Conservation (phyloP, 2,888 invertebrate genomes). For the Beris morrisii region DNA sequence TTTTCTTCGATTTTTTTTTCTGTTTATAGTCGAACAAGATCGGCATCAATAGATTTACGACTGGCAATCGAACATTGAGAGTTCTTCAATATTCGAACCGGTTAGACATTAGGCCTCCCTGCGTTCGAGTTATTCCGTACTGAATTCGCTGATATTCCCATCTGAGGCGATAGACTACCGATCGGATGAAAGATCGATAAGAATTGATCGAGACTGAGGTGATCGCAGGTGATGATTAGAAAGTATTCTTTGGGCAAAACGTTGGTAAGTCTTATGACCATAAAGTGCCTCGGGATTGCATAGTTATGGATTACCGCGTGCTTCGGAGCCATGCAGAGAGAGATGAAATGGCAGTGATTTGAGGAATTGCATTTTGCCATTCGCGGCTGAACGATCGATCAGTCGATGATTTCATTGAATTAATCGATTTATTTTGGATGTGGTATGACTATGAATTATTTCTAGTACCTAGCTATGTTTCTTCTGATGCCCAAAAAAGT, state of each 20-base stretch:
- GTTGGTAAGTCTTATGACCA: neutral
- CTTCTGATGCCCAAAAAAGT: neutral
- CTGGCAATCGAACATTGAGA: constrained; percentile 13
- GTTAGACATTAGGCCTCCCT: neutral
- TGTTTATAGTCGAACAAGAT: neutral
- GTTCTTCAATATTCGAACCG: constrained; percentile 18
- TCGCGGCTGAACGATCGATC: neutral
- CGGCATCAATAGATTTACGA: constrained; percentile 14
- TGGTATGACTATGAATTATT: neutral
- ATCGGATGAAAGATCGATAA: constrained; percentile 19
- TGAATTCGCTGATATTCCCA: constrained; percentile 1
- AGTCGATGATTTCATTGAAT: constrained; percentile 12
- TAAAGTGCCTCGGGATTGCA: constrained; percentile 7
- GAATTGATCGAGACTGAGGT: constrained; percentile 1
- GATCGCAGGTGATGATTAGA: constrained; percentile 19
- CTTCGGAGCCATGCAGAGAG: neutral
- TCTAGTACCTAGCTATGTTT: neutral
- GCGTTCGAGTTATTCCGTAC: neutral
- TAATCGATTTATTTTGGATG: constrained; percentile 4
- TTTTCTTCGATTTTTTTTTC: neutral
- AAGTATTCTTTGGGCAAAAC: neutral
- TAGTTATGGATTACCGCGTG: constrained; percentile 13
- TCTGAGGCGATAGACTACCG: constrained; percentile 1
- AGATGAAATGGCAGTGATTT: constrained; percentile 13
- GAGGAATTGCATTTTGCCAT: constrained; percentile 13